Evolutionary conservation across 53 echinoderm and acorn worm genomes (phyloP), one percentile per base, ranked within the genome.

Genomic region (Crossaster papposus): DNA sequence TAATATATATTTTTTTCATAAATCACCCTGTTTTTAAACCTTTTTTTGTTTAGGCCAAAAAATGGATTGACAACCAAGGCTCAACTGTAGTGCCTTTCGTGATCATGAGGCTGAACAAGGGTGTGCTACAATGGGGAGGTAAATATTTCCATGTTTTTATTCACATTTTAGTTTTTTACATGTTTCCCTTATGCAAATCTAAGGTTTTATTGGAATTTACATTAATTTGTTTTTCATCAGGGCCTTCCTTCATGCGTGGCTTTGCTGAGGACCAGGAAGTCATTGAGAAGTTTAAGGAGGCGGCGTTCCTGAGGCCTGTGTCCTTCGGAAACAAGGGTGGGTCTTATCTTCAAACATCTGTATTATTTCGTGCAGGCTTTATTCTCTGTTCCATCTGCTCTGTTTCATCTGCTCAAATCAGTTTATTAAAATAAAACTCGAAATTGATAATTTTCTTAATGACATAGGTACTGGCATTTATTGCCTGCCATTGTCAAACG

Each of bases 241-340:
- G 72, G 28, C 72, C 72, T 71, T 23, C n/a, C n/a, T 71, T 71
- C 32, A 71, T 71, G 72, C 72, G 72, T 71, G 72, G 24, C 72
- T 71, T 71, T 71, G 72, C 72, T 71, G 72, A 71, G 72, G 32
- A 71, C 72, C n/a, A 23, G 29, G 72, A 22, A 26, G 72, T 71
- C 24, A 71, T 71, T 30, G 14, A 0, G 6, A 71, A 71, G 29
- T 71, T 71, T 71, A 71, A 3, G 72, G 72, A 71, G 72, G 72
- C 72, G 30, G 29, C 72, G 6, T 71, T 71, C 24, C 28, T 26
- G 32, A 71, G 72, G 24, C 72, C 72, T 13, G 72, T 71, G n/a
- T 23, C 32, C 29, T 71, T 23, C 30, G 24, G 13, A 1, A 6
- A 2, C 1, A 71, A 71, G 14, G 72, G 72, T 71, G 72, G 32